Conservation (phyloP, 37 sponge, comb jelly and placozoan genomes). For the Petrosia ficiformis region DNA sequence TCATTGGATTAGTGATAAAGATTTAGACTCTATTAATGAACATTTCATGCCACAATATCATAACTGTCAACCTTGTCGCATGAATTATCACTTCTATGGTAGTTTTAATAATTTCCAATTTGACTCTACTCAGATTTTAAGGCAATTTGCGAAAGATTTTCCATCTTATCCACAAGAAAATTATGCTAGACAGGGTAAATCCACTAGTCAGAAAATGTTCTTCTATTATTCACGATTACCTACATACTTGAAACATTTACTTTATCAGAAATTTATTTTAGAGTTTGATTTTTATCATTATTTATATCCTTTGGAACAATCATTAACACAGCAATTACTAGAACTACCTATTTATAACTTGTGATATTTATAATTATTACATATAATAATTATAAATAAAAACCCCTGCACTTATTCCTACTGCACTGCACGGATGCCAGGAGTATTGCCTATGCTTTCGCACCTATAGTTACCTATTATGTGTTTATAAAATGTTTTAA, state of each 20-base stretch:
- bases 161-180: not conserved
- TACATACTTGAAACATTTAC: slow-evolving; percentile 3
- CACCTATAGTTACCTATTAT: too few species aligned
- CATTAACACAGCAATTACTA: not conserved
- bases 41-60: slow-evolving; percentile 30
- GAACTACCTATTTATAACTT: too few species aligned
- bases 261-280: slow-evolving; percentile 7
- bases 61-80: slow-evolving; percentile 23
- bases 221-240: slow-evolving; percentile 18
- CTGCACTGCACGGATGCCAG: too few species aligned
- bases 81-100: slow-evolving; percentile 34
- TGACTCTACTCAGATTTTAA: slow-evolving; percentile 7
- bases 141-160: not conserved
- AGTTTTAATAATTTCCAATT: slow-evolving; percentile 24
- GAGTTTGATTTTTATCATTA: slow-evolving; percentile 41
- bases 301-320: slow-evolving; percentile 31
- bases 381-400: too few species aligned
- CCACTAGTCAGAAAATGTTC: not conserved
- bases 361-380: too few species aligned
- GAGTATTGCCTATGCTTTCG: too few species aligned
- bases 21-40: slow-evolving; percentile 28
- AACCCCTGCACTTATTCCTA: too few species aligned
- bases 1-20: slow-evolving; percentile 28
- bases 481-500: too few species aligned
- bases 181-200: not conserved